A percentile compares a stretch with the other conserved stretches of the same genome.
phyloP scores from a whole-genome alignment of 2,113 vertebrate species.

The Podarcis cretensis region DNA sequence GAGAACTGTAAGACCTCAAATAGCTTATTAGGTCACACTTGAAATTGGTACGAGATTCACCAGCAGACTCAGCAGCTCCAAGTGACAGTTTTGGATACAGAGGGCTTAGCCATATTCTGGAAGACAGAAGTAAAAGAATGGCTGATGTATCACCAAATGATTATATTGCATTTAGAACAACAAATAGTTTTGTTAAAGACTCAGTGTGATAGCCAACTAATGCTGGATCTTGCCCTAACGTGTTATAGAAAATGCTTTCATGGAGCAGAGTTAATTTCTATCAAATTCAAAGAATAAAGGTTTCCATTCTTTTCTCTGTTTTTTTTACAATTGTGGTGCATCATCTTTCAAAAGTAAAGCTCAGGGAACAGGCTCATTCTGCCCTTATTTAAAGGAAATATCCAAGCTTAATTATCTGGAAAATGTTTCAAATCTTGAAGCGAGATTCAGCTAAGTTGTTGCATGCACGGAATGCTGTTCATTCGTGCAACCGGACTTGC shows the following conservation, averaged over 20 bases:
- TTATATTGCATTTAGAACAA: not conserved
- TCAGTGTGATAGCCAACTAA: too few species aligned
- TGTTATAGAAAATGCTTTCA: not conserved
- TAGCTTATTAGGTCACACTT: slow-evolving; percentile 92
- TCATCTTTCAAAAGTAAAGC: not conserved
- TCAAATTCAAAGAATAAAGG: not conserved
- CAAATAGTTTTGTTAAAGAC: too few species aligned
- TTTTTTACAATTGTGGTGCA: not conserved
- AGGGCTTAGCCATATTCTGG: slow-evolving; percentile 95
- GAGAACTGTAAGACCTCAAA: slow-evolving; percentile 83
- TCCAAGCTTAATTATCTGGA: not conserved
- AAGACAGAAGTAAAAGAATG: not conserved
- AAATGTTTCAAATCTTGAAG: not conserved
- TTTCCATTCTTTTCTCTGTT: not conserved
- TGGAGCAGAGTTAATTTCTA: not conserved
- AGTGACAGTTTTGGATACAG: slow-evolving; percentile 85
- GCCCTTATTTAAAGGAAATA: not conserved
- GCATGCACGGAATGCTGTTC: too few species aligned
- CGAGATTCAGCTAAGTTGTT: too few species aligned
- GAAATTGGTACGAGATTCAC: slow-evolving; percentile 92
- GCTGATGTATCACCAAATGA: not conserved
- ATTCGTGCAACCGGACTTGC: too few species aligned
- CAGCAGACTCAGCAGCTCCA: slow-evolving; percentile 73
- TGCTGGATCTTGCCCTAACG: too few species aligned
- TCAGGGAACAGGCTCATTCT: not conserved